A percentile compares a stretch with the other conserved stretches of the same genome.
Evolutionary conservation across 2,113 vertebrate species (phyloP).

Genomic region (cattle (Bos taurus)): DNA sequence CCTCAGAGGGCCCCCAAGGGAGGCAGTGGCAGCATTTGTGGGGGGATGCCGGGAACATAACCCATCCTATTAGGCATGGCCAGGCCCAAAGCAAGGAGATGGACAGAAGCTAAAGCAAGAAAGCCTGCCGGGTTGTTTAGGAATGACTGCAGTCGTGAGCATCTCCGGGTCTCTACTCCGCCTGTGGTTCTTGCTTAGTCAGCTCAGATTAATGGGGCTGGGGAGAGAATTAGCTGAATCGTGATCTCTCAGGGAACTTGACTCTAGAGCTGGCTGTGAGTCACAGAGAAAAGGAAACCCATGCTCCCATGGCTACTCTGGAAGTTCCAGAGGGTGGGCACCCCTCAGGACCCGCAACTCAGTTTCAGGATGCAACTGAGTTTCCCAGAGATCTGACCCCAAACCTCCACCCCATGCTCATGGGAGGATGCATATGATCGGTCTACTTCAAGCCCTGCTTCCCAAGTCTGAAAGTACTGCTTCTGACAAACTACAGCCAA

Average conservation of each 20-base stretch:
- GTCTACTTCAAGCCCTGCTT: neutral
- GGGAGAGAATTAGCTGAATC: conserved; percentile 71
- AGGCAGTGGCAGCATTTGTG: neutral
- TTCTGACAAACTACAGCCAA: neutral
- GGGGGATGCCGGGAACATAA: neutral
- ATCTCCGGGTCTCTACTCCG: conserved; percentile 55
- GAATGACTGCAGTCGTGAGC: neutral
- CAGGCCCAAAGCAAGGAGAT: neutral
- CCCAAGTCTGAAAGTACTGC: neutral
- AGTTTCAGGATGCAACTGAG: neutral
- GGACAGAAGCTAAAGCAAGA: neutral
- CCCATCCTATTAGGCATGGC: neutral
- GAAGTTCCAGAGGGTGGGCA: neutral
- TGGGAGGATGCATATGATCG: neutral
- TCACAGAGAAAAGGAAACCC: conserved; percentile 57
- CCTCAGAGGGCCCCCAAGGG: neutral
- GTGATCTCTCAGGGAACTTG: conserved; percentile 58
- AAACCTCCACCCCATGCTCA: neutral
- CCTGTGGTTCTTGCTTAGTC: conserved; percentile 70
- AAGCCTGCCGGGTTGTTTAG: neutral
- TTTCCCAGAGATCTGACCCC: neutral
- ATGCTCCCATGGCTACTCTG: conserved; percentile 8
- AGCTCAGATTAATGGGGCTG: conserved; percentile 69
- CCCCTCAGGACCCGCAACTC: neutral
- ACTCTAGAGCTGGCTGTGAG: conserved; percentile 53